Evolutionary conservation across 2,113 vertebrate genomes (phyloP).

Genomic region (Aspidoscelis tigris): DNA sequence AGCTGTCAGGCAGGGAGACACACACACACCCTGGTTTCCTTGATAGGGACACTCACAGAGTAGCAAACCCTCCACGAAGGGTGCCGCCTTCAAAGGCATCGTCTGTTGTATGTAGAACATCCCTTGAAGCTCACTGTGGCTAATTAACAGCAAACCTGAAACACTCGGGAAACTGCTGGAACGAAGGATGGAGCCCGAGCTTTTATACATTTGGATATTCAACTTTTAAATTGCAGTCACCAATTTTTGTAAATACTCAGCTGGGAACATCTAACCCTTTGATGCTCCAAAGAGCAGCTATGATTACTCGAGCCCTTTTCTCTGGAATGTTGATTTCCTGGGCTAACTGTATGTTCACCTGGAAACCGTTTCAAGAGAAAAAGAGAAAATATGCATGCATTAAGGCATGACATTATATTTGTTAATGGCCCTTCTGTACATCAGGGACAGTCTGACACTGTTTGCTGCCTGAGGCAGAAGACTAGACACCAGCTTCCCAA

Average conservation of each 20-base stretch:
- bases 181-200: not conserved
- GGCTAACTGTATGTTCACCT: not conserved
- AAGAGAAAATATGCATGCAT: not conserved
- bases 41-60: not conserved
- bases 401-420: not conserved
- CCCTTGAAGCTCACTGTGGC: not conserved
- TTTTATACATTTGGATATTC: too few species aligned
- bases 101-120: not conserved
- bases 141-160: not conserved
- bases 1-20: not conserved
- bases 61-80: not conserved
- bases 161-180: not conserved
- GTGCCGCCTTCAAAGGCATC: not conserved
- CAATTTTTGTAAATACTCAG: not conserved
- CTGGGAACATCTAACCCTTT: not conserved
- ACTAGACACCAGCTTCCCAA: not conserved
- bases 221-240: not conserved
- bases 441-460: not conserved
- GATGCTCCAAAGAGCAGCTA: not conserved
- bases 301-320: not conserved
- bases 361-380: not conserved
- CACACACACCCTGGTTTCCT: not conserved
- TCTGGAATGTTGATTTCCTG: not conserved
- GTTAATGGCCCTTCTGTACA: not conserved
- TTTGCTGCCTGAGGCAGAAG: not conserved